Evolutionary conservation across 2,888 invertebrate species (phyloP), one percentile per base, ranked within the genome.

Genomic region (Dyspetes luteomarginatus): DNA sequence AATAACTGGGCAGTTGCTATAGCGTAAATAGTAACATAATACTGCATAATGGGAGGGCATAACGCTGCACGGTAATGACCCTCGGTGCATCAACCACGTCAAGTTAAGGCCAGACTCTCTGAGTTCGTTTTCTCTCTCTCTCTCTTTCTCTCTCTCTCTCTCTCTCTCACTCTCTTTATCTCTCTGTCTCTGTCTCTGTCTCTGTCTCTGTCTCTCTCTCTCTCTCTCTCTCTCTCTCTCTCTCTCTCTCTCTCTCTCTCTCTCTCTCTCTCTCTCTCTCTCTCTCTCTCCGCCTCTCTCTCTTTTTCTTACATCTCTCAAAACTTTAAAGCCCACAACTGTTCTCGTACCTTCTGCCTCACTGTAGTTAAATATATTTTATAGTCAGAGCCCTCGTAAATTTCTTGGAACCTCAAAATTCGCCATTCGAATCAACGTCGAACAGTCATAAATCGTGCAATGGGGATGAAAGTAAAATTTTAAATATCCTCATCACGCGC

Each of bases 1-100:
- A 89, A 90, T 90, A 89, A 86, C 87, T 87, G 86, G 86, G 82
- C 82, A 82, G 84, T 84, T 84, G 85, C 83, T 88, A 89, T 89
- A 90, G 90, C 88, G 89, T 90, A 91, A 90, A 90, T 90, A 89
- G 91, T 91, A 91, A 91, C 90, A 88, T 90, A 90, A 91, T 90
- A 91, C 89, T 82, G 86, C 88, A 90, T 90, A 91, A 91, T 90
- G 88, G 22, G 65, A 17, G 41, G 84, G 89, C 88, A 90, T 90
- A 89, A 90, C 87, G 86, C 86, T 82, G 81, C 85, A 81, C 79
- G 74, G 84, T 87, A 88, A 87, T 86, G 88, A 82, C 85, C 84
- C 83, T 76, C 86, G 83, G 86, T 88, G 88, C 86, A 88, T 88
- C 88, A 87, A n/a, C 84, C 85, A 81, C 82, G 87, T 85, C 84